Evolutionary conservation across 2,797 vertebrate genomes (phyloP).

Genomic region (Remorina albescens): DNA sequence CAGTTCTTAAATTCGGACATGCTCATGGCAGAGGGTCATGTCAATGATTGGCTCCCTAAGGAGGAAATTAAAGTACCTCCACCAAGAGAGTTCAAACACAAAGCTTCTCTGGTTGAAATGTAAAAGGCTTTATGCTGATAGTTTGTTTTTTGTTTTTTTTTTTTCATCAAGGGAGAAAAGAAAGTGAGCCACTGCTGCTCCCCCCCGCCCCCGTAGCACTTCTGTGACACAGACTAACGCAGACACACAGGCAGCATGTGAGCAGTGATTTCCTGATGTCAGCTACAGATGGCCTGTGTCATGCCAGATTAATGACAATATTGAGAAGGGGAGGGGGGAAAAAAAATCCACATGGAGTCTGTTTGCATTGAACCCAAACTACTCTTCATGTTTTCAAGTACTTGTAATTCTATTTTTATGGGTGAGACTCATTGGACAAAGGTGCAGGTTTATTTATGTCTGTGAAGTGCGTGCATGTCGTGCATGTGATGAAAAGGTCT

Average conservation of each 20-base stretch:
- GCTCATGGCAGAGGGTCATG: conserved; percentile 9
- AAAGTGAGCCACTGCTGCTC: conserved; percentile 11
- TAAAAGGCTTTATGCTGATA: conserved; percentile 35
- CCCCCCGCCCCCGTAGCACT: conserved; percentile 37
- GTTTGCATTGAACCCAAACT: conserved; percentile 11
- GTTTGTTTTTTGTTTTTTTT: not conserved
- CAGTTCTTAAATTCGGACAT: conserved; percentile 9
- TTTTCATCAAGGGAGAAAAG: conserved; percentile 16
- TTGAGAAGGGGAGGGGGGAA: conserved; percentile 9
- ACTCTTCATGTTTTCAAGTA: conserved; percentile 7
- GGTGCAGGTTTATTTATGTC: not conserved
- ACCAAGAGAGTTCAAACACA: conserved; percentile 30
- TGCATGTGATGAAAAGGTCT: conserved; percentile 29
- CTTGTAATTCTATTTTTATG: not conserved
- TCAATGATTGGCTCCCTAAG: conserved; percentile 37
- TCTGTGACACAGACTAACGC: conserved; percentile 52
- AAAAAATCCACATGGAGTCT: conserved; percentile 13
- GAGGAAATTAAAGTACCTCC: conserved; percentile 27
- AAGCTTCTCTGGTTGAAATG: conserved; percentile 25
- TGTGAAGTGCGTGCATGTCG: not conserved
- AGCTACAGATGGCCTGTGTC: conserved; percentile 70
- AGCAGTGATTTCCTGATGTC: conserved; percentile 76
- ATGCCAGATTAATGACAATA: conserved; percentile 62
- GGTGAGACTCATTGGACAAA: not conserved
- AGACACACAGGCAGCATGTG: conserved; percentile 64